These are phyloP conservation scores for Smutsia gigantea DNA, from an alignment of 2,797 vertebrate species.

Conservation along the genomic window DNA sequence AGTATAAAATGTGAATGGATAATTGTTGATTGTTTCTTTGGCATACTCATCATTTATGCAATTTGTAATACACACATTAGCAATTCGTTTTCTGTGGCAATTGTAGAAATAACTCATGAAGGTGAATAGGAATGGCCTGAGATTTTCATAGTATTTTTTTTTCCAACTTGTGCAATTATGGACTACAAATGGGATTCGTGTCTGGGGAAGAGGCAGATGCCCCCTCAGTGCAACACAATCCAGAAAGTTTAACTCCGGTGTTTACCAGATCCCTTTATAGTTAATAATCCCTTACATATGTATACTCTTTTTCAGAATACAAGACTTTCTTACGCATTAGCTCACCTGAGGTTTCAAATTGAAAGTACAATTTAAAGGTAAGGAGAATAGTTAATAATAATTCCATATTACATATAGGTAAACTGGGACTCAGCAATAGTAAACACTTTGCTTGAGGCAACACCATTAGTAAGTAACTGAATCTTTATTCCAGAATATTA, in stretches of 20 bases:
- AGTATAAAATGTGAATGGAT: conserved; percentile 58
- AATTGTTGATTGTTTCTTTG: conserved; percentile 54
- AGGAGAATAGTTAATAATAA: not conserved
- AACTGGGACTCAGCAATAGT: not conserved
- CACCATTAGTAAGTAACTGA: not conserved
- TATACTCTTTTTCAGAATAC: not conserved
- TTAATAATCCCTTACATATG: not conserved
- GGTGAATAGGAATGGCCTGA: not conserved
- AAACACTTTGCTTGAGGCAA: not conserved
- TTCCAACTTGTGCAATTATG: conserved; percentile 38
- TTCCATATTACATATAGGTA: not conserved
- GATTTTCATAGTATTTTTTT: conserved; percentile 59
- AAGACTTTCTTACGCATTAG: not conserved
- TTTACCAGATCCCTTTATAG: not conserved
- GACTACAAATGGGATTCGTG: not conserved
- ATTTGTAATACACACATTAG: conserved; percentile 56
- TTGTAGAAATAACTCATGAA: not conserved
- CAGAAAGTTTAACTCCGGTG: not conserved
- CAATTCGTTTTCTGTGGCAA: conserved; percentile 32
- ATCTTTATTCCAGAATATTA: not conserved
- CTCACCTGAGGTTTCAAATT: not conserved
- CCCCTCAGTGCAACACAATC: not conserved
- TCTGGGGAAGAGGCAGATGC: conserved; percentile 42
- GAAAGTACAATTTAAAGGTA: not conserved
- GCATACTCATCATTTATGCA: conserved; percentile 34